Percentiles rank a stretch among this genome's conserved stretches.
phyloP scores from a whole-genome alignment of 2,113 vertebrate species.

The Falco punctatus region DNA sequence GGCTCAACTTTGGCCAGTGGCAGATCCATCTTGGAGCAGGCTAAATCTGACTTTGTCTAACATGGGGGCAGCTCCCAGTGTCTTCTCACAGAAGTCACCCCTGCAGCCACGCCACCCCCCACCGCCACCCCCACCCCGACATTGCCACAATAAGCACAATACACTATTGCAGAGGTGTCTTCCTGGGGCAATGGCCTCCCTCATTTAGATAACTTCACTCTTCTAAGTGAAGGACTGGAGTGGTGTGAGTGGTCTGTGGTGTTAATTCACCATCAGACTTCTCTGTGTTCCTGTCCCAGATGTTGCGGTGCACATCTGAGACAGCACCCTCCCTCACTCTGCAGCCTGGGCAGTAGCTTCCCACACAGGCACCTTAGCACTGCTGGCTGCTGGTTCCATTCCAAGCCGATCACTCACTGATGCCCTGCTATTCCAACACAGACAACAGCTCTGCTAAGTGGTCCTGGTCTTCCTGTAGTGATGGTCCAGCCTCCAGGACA shows the following conservation, averaged over 20 bases:
- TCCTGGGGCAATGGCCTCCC: not conserved
- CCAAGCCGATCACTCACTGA: not conserved
- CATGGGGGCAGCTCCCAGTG: not conserved
- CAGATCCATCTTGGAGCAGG: not conserved
- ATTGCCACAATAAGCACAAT: not conserved
- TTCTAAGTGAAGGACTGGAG: not conserved
- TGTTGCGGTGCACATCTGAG: not conserved
- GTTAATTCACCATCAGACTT: not conserved
- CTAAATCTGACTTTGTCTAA: not conserved
- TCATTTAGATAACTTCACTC: not conserved
- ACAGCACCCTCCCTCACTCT: not conserved
- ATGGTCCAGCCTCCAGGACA: not conserved
- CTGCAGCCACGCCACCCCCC: not conserved
- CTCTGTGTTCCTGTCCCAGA: not conserved
- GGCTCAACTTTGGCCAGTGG: not conserved
- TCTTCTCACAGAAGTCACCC: not conserved
- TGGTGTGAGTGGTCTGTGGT: not conserved
- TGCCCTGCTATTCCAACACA: not conserved
- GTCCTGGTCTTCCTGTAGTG: not conserved
- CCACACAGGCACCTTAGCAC: no score
- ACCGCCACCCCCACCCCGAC: accelerated
- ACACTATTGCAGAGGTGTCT: not conserved
- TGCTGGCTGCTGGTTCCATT: not conserved
- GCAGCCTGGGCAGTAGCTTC: not conserved
- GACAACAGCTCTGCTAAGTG: not conserved